Percentiles rank a stretch among this genome's conserved stretches.
Conservation (phyloP, 2,888 invertebrate species). For the Eilema depressum region DNA sequence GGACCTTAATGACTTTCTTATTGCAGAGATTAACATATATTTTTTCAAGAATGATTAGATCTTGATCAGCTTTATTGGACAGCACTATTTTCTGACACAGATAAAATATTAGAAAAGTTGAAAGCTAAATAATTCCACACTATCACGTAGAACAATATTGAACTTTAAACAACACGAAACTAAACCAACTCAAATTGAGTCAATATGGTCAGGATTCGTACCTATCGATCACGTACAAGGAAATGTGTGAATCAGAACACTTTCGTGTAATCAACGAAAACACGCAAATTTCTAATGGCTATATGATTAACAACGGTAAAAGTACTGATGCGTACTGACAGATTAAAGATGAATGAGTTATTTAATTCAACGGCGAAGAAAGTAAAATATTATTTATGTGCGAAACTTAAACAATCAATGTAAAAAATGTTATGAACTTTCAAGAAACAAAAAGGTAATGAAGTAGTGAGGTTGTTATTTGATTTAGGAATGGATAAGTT, state of each 20-base stretch:
- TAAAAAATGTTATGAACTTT: conserved; percentile 59
- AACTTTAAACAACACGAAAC: background rate
- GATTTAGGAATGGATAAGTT: background rate
- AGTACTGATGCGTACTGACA: conserved; percentile 46
- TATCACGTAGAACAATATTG: background rate
- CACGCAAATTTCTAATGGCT: conserved; percentile 51
- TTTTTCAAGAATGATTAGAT: background rate
- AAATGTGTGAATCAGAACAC: conserved; percentile 24
- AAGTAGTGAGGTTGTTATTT: background rate
- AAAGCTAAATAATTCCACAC: background rate
- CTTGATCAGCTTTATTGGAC: background rate
- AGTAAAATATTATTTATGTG: conserved; percentile 58
- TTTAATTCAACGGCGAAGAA: conserved; percentile 63
- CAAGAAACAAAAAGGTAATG: conserved; percentile 36
- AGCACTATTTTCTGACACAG: background rate
- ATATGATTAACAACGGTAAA: conserved; percentile 52
- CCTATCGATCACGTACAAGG: conserved; percentile 7
- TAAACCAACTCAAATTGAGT: background rate
- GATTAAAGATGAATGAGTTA: conserved; percentile 64
- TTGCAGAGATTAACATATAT: background rate
- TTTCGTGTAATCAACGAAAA: conserved; percentile 45
- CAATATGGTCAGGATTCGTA: conserved; percentile 8
- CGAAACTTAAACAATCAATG: conserved; percentile 65
- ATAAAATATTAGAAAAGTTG: background rate
- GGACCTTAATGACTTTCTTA: too few species aligned